Evolutionary conservation across 2,888 invertebrate species (phyloP), one percentile per base, ranked within the genome.

Genomic region (Agrotis segetum): DNA sequence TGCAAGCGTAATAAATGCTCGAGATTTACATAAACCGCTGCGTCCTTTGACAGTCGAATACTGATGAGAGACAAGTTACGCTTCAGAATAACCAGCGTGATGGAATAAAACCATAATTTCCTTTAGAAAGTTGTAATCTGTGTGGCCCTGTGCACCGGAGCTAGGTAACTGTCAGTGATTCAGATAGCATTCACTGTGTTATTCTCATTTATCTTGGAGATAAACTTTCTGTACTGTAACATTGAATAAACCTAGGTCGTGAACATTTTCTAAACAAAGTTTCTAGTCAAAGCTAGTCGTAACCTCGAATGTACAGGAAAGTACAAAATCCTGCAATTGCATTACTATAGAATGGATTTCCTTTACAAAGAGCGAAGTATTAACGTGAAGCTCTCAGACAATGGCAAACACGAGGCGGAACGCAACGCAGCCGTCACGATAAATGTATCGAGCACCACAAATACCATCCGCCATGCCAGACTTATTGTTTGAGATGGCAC

Each of bases 401-500:
- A 93, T 92, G 88, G 92, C 90, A 93, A 94, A 94, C 87, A 93
- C 85, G 88, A 89, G 77, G 86, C 89, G 89, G 90, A 92, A 93
- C 89, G 88, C 84, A 88, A 90, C 89, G 88, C 87, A 88, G 83
- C 88, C 86, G 88, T 88, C 90, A 89, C 88, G 85, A 89, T 92
- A 93, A 94, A 94, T 93, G 92, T 94, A 95, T 95, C 89, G 92
- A 91, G 90, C 89, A 89, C 92, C 89, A 85, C 89, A 91, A 91
- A 92, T 91, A 92, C 89, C 88, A 90, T 89, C 83, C 90, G 85
- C 88, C 88, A 90, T 89, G 80, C 87, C 90, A 91, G 92, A 93
- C 92, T 90, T 94, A 94, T 94, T 94, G 93, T 94, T 93, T 92
- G 89, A 84, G 88, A 91, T 90, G 91, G 88, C 87, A 87, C 85